Evolutionary conservation across 2,113 vertebrate genomes (phyloP).

Genomic region (Chroicocephalus ridibundus): DNA sequence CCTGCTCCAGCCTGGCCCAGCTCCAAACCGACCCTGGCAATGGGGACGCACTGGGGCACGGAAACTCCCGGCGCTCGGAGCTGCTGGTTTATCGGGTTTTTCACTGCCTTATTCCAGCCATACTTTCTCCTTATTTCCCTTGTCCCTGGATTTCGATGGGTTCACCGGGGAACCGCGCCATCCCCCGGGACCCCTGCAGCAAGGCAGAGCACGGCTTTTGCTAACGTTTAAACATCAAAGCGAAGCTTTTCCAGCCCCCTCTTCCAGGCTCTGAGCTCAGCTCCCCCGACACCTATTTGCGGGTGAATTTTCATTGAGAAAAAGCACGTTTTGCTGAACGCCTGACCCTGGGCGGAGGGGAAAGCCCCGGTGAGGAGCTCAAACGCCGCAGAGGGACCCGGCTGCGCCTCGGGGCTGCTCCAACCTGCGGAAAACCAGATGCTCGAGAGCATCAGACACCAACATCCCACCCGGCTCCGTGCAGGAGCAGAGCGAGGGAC

Average conservation of each 20-base stretch:
- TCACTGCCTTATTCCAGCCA: background rate
- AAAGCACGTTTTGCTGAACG: background rate
- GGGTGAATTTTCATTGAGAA: background rate
- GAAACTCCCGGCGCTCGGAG: background rate
- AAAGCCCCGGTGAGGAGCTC: background rate
- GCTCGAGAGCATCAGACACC: background rate
- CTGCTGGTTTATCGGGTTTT: background rate
- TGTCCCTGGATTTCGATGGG: background rate
- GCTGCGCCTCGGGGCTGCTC: background rate
- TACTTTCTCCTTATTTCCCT: background rate
- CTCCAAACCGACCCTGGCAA: background rate
- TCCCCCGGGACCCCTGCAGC: background rate
- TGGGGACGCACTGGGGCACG: fast-evolving
- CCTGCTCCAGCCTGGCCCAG: background rate
- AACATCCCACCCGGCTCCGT: background rate
- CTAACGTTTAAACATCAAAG: background rate
- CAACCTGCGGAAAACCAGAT: background rate
- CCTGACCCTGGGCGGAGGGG: background rate
- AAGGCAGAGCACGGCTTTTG: background rate
- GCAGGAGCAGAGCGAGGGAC: background rate
- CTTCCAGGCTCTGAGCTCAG: background rate
- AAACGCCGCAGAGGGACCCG: background rate
- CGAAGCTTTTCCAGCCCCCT: background rate
- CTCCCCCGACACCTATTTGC: background rate
- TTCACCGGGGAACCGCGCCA: background rate